Percentiles rank a stretch among this genome's conserved stretches.
Evolutionary conservation across 2,888 invertebrate species (phyloP).

Genomic region (Aphodius sticticus): DNA sequence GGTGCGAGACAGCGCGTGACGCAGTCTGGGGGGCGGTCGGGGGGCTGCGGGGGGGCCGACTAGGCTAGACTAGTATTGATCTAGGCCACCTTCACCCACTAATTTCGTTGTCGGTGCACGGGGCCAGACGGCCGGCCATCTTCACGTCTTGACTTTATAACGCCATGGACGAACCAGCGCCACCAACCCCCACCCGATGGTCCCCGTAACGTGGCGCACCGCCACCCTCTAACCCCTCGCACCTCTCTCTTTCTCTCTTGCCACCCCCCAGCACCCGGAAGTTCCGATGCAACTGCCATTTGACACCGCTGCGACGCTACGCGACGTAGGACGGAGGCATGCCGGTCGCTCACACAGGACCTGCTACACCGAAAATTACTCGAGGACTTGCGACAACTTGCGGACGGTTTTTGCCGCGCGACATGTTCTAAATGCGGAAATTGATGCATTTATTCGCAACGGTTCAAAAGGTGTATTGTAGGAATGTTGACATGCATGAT

Average conservation of each 20-base stretch:
- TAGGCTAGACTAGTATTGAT: conserved; percentile 60
- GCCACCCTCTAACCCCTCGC: conserved; percentile 46
- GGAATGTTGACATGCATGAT: background rate
- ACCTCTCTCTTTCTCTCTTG: conserved; percentile 34
- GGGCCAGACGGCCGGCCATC: conserved; percentile 47
- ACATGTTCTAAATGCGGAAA: conserved; percentile 21
- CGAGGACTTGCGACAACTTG: background rate
- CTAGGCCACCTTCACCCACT: conserved; percentile 54
- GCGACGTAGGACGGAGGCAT: conserved; percentile 14
- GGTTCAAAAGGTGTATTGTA: conserved; percentile 19
- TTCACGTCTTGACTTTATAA: conserved; percentile 49
- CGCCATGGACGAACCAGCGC: conserved; percentile 36
- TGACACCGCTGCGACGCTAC: conserved; percentile 28
- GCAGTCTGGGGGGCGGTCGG: conserved; percentile 49
- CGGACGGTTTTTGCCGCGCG: conserved; percentile 4
- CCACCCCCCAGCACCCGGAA: conserved; percentile 31
- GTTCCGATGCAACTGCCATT: conserved; percentile 16
- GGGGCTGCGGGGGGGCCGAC: conserved; percentile 40
- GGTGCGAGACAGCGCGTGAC: conserved; percentile 49
- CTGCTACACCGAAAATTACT: conserved; percentile 22
- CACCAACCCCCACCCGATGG: conserved; percentile 46
- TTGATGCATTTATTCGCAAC: conserved; percentile 15
- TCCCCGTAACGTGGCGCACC: conserved; percentile 33
- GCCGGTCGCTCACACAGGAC: conserved; percentile 16
- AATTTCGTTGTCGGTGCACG: conserved; percentile 55